A percentile compares a stretch with the other conserved stretches of the same genome.
Evolutionary conservation across 2,888 invertebrate species (phyloP).

Genomic region (Tinea pellionella): DNA sequence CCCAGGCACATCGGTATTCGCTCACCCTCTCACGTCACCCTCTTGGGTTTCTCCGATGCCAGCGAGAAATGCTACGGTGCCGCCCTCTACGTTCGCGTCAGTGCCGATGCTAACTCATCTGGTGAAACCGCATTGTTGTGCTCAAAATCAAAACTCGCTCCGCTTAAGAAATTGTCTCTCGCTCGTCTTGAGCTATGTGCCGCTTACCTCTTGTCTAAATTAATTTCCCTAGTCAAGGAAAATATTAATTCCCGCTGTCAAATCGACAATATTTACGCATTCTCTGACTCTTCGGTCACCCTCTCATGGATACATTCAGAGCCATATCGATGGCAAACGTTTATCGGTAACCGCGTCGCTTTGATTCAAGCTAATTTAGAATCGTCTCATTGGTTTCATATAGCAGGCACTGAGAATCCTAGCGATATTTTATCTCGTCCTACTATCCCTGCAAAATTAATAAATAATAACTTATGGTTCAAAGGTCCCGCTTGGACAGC

Average conservation of each 20-base stretch:
- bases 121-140: not conserved
- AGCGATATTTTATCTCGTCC: conserved; percentile 16
- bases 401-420: conserved; percentile 17
- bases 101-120: not conserved
- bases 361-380: conserved; percentile 13
- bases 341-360: conserved; percentile 17
- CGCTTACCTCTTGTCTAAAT: conserved; percentile 10
- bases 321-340: conserved; percentile 15
- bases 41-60: conserved; percentile 10
- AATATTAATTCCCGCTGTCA: conserved; percentile 11
- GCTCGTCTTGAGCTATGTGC: conserved; percentile 16
- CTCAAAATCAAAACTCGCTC: conserved; percentile 11
- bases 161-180: conserved; percentile 12
- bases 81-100: conserved; percentile 1
- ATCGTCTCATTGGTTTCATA: conserved; percentile 15
- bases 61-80: conserved; percentile 11
- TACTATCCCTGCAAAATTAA: conserved; percentile 10
- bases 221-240: not conserved
- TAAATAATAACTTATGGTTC: conserved; percentile 15
- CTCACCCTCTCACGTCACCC: not conserved
- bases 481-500: not conserved
- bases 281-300: conserved; percentile 17
- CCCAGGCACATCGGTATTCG: conserved; percentile 5
- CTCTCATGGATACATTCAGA: conserved; percentile 18
- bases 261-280: conserved; percentile 15